Evolutionary conservation across 2,797 vertebrate genomes (phyloP).

Genomic region (Notolepis coatsorum): DNA sequence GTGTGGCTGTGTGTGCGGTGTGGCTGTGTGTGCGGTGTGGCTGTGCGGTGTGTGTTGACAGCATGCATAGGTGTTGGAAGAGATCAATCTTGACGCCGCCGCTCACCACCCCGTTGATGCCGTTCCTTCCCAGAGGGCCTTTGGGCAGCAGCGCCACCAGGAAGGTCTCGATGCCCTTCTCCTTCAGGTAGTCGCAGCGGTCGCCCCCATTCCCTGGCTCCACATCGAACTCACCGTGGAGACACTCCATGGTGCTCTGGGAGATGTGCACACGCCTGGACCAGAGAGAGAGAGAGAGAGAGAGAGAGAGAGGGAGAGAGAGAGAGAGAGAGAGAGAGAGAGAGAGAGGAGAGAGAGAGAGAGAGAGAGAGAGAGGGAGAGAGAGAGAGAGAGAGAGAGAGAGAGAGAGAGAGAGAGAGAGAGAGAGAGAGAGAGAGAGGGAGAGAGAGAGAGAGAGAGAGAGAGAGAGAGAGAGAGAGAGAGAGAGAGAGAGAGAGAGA

Average conservation of each 20-base stretch:
- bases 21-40: too few species aligned
- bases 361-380: neutral
- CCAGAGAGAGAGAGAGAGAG: neutral
- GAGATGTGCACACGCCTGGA: constrained; percentile 95
- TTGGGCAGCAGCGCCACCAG: constrained; percentile 88
- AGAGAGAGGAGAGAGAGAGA: too few species aligned
- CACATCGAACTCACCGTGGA: constrained; percentile 93
- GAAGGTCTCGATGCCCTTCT: constrained; percentile 91
- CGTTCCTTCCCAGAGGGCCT: constrained; percentile 83
- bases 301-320: neutral
- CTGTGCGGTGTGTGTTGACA: neutral
- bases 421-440: too few species aligned
- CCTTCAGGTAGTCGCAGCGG: constrained; percentile 91
- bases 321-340: neutral
- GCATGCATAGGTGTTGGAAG: too few species aligned
- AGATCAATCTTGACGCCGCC: neutral
- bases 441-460: too few species aligned
- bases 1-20: too few species aligned
- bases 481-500: too few species aligned
- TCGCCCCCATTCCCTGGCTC: constrained; percentile 90
- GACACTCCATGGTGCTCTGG: constrained; percentile 91
- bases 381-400: too few species aligned
- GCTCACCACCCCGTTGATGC: constrained; percentile 90
- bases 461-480: too few species aligned
- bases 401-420: too few species aligned